phyloP scores from a whole-genome alignment of 2,113 vertebrate species.

The Halichoeres trimaculatus region DNA sequence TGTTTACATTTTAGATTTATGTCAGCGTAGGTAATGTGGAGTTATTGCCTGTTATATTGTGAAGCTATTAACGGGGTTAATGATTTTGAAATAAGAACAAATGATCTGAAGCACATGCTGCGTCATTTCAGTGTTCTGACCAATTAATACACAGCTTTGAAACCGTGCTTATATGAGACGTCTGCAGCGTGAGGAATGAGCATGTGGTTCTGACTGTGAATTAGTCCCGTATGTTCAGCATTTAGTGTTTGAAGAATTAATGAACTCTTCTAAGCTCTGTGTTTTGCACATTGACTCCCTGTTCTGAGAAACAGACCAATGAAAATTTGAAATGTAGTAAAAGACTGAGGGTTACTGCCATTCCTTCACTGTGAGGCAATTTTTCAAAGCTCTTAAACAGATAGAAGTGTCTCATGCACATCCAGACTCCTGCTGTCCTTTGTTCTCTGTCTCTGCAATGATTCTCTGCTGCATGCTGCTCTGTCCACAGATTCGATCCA shows the following conservation, averaged over 20 bases:
- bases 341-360: constrained; percentile 1
- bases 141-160: not conserved
- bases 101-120: not conserved
- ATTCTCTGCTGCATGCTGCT: constrained; percentile 36
- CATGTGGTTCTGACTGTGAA: not conserved
- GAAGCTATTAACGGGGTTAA: not conserved
- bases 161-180: not conserved
- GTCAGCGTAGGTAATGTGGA: not conserved
- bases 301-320: not conserved
- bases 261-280: not conserved
- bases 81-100: not conserved
- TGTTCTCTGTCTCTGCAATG: constrained; percentile 45
- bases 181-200: not conserved
- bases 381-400: constrained; percentile 27
- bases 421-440: constrained; percentile 46
- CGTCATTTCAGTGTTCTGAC: not conserved
- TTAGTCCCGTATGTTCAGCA: not conserved
- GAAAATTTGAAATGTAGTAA: not conserved
- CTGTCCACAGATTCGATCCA: constrained; percentile 91
- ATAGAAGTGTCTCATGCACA: constrained; percentile 22
- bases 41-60: not conserved
- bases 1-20: not conserved
- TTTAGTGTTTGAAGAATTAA: not conserved
- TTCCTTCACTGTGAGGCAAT: constrained; percentile 18
- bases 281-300: not conserved